Percentiles rank a stretch among this genome's conserved stretches.
phyloP scores from a whole-genome alignment of 2,888 invertebrate genomes.

The Dorcus parallelipipedus region DNA sequence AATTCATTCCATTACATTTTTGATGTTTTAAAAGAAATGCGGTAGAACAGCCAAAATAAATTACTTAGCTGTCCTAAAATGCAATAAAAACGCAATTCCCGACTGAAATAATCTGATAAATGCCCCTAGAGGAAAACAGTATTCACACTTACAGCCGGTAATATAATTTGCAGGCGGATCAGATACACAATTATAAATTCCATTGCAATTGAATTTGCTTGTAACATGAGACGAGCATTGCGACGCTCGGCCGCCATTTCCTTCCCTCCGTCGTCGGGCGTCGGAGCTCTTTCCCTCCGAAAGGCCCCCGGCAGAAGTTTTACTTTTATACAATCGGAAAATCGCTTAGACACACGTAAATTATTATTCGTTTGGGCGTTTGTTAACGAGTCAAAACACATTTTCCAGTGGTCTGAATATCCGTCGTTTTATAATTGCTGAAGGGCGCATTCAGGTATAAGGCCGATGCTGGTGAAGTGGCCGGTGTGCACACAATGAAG shows the following conservation, averaged over 20 bases:
- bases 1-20: too few relatives aligned
- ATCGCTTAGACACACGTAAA: background rate
- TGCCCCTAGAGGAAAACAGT: background rate
- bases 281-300: slow-evolving; percentile 8
- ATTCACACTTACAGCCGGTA: slow-evolving; percentile 32
- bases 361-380: slow-evolving; percentile 4
- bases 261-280: slow-evolving; percentile 15
- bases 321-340: background rate
- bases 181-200: slow-evolving; percentile 43
- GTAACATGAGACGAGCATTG: slow-evolving; percentile 33
- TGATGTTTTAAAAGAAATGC: too few relatives aligned
- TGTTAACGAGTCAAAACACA: slow-evolving; percentile 21
- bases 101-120: background rate
- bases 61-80: background rate
- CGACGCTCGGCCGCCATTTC: slow-evolving; percentile 23
- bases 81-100: background rate
- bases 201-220: slow-evolving; percentile 43
- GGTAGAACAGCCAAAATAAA: too few relatives aligned
- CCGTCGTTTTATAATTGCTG: slow-evolving; percentile 17
- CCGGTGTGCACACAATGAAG: slow-evolving; percentile 30
- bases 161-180: slow-evolving; percentile 40
- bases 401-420: slow-evolving; percentile 18
- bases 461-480: slow-evolving; percentile 27
- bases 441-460: slow-evolving; percentile 25
- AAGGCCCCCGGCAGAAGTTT: background rate